These are phyloP conservation scores for Maconellicoccus hirsutus DNA, from an alignment of 1,140 invertebrate genomes.

Conservation along the genomic window DNA sequence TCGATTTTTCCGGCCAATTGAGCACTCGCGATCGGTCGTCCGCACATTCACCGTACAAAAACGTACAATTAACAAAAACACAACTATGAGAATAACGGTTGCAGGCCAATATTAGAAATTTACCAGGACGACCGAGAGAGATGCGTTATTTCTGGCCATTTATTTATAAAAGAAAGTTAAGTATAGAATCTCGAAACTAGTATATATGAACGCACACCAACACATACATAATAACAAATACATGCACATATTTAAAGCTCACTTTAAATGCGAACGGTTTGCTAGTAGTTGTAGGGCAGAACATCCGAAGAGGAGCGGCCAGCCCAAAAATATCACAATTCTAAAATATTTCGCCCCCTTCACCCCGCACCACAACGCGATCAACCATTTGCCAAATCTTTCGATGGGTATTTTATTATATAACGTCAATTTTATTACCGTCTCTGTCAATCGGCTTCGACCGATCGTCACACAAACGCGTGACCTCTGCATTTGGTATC, in stretches of 20 bases:
- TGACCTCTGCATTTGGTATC: too few species aligned
- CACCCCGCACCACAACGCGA: neutral
- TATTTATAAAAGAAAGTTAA: slow-evolving; percentile 10
- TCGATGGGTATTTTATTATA: neutral
- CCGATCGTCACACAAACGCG: too few species aligned
- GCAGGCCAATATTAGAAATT: slow-evolving; percentile 8
- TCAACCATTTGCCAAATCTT: neutral
- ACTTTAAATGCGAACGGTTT: neutral
- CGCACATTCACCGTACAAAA: neutral
- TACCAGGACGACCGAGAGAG: slow-evolving; percentile 5
- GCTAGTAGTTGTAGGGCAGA: too few species aligned
- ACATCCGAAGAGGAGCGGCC: neutral
- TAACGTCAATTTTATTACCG: too few species aligned
- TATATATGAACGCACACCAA: neutral
- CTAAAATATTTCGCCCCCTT: slow-evolving; percentile 7
- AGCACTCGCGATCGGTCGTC: neutral
- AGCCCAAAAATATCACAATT: slow-evolving; percentile 9
- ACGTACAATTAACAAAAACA: neutral
- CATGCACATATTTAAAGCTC: neutral
- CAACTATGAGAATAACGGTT: neutral
- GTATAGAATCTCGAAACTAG: neutral
- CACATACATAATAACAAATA: slow-evolving; percentile 9
- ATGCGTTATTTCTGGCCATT: slow-evolving; percentile 7
- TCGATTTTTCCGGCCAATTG: too few species aligned
- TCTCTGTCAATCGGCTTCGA: too few species aligned